A percentile compares a stretch with the other conserved stretches of the same genome.
These are phyloP conservation scores for Chelonoidis abingdonii DNA, from an alignment of 2,113 vertebrate species.

Conservation along the genomic window DNA sequence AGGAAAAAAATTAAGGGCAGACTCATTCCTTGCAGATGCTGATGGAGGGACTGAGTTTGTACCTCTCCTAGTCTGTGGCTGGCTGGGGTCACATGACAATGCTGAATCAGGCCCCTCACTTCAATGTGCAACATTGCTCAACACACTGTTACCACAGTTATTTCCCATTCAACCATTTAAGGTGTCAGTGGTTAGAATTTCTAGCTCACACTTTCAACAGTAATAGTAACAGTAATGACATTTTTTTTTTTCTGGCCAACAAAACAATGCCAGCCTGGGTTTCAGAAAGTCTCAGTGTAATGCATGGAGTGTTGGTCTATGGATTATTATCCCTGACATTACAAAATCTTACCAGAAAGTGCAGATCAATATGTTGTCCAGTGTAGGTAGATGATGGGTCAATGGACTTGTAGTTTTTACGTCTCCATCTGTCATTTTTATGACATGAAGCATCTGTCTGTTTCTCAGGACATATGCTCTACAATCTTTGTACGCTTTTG, in stretches of 20 bases:
- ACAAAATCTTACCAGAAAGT: not conserved
- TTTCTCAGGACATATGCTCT: not conserved
- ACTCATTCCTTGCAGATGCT: not conserved
- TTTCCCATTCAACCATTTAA: rapidly evolving
- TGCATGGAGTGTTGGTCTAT: not conserved
- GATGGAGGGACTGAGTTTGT: rapidly evolving
- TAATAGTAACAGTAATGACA: not conserved
- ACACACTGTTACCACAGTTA: rapidly evolving
- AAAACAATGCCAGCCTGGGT: not conserved
- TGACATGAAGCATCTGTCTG: not conserved
- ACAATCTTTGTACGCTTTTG: not conserved
- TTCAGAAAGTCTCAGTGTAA: not conserved
- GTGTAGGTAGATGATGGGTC: not conserved
- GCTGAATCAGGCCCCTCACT: rapidly evolving
- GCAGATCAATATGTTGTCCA: not conserved
- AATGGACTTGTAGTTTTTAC: not conserved
- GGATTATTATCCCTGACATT: not conserved
- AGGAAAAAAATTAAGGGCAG: not conserved
- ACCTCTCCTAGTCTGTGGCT: rapidly evolving
- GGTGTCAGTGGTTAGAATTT: not conserved
- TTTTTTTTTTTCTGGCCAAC: not conserved
- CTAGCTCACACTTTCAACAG: not conserved
- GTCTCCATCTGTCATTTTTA: not conserved
- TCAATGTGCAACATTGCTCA: rapidly evolving
- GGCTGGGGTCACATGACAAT: rapidly evolving